A percentile compares a stretch with the other conserved stretches of the same genome.
Conservation (phyloP, 2,888 invertebrate genomes). For the Seira ritae region DNA sequence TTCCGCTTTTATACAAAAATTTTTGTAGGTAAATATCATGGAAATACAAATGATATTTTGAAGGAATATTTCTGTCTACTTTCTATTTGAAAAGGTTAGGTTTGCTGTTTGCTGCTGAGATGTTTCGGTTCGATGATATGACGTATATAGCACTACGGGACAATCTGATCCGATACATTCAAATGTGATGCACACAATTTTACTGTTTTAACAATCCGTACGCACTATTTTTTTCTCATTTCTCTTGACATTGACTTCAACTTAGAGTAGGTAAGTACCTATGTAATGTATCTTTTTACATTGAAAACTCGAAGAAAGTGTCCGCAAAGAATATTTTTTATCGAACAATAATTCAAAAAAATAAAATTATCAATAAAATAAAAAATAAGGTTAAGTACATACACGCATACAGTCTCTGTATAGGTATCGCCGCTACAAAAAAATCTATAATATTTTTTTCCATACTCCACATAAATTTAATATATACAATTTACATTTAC, state of each 20-base stretch:
- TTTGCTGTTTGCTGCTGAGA: background rate
- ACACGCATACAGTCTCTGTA: slow-evolving; percentile 43
- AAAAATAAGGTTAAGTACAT: slow-evolving; percentile 29
- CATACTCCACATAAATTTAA: slow-evolving; percentile 1
- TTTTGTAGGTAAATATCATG: background rate
- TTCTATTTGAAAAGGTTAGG: too few species aligned
- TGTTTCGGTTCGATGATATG: background rate
- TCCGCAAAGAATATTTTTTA: background rate
- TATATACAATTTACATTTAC: slow-evolving; percentile 56
- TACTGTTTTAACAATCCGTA: background rate
- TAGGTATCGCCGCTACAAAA: slow-evolving; percentile 22
- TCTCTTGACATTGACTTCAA: too few species aligned
- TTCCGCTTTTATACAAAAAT: background rate
- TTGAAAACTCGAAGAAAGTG: background rate
- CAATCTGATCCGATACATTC: too few species aligned
- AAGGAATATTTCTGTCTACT: background rate
- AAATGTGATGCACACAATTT: too few species aligned
- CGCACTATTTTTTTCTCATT: background rate
- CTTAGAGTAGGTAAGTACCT: too few species aligned
- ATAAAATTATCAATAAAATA: slow-evolving; percentile 14
- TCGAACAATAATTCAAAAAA: background rate
- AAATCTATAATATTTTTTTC: background rate
- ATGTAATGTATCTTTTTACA: background rate
- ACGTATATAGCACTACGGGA: background rate
- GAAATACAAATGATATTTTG: background rate